Evolutionary conservation across 2,113 vertebrate genomes (phyloP).

Genomic region (Megaleporinus macrocephalus): DNA sequence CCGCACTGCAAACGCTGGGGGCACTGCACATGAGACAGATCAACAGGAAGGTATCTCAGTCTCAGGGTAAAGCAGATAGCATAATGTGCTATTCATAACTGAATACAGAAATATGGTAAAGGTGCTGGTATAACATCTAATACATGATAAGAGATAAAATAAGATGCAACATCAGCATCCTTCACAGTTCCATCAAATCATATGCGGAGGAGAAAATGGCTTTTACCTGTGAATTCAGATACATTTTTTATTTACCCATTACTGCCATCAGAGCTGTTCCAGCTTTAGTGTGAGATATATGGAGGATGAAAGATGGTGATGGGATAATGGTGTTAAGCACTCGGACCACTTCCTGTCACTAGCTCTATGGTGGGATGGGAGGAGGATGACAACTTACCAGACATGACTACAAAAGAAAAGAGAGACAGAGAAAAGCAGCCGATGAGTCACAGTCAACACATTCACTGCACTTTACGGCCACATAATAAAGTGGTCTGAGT

Average conservation of each 20-base stretch:
- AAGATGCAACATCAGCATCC: slow-evolving; percentile 25
- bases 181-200: slow-evolving; percentile 18
- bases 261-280: slow-evolving; percentile 67
- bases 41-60: not conserved
- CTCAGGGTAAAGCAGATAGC: not conserved
- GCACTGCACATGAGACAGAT: slow-evolving; percentile 77
- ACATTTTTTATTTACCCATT: slow-evolving; percentile 69
- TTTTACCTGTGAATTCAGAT: slow-evolving; percentile 62
- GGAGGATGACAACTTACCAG: slow-evolving; percentile 99
- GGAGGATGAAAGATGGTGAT: slow-evolving; percentile 88
- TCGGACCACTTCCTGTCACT: slow-evolving; percentile 90
- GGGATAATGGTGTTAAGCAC: slow-evolving; percentile 68
- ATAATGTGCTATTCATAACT: not conserved
- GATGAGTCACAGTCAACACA: not conserved
- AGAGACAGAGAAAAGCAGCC: slow-evolving; percentile 81
- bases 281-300: slow-evolving; percentile 21
- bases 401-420: slow-evolving; percentile 91
- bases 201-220: slow-evolving; percentile 38
- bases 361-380: slow-evolving; percentile 91
- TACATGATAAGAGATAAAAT: slow-evolving; percentile 18
- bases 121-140: not conserved
- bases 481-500: not conserved
- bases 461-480: not conserved
- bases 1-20: slow-evolving; percentile 93
- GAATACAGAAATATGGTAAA: not conserved